Conservation (phyloP, 2,113 vertebrate species). For the Plecturocebus donacophilus region DNA sequence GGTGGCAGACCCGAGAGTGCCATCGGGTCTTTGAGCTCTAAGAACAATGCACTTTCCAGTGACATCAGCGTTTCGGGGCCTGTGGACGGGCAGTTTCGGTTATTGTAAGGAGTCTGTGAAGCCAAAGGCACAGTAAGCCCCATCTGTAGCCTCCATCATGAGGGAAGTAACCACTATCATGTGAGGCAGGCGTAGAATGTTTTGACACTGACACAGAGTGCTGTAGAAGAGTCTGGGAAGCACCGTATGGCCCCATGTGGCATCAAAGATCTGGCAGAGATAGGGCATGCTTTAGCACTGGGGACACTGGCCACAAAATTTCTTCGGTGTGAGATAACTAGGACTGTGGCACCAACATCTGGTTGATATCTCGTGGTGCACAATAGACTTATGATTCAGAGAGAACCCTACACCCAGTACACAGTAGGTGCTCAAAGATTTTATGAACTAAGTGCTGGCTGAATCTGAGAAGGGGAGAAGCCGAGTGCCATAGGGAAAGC, state of each 20-base stretch:
- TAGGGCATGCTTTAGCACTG: background rate
- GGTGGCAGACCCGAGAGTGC: background rate
- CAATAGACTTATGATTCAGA: background rate
- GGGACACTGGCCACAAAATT: background rate
- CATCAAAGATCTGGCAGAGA: background rate
- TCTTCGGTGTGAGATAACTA: background rate
- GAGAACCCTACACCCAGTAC: background rate
- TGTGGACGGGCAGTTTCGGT: accelerated
- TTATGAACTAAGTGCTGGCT: background rate
- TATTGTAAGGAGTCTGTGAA: background rate
- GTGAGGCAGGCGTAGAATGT: background rate
- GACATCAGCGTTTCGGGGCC: background rate
- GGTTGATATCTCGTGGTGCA: background rate
- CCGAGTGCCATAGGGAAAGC: background rate
- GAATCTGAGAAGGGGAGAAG: background rate
- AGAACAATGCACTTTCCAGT: background rate
- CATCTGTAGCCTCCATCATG: background rate
- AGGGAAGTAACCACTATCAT: background rate
- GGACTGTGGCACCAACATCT: background rate
- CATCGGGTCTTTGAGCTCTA: background rate
- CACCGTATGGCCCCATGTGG: background rate
- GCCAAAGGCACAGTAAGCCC: background rate
- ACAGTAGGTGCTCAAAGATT: background rate
- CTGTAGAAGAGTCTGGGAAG: background rate
- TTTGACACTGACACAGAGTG: background rate